Evolutionary conservation across 35 echinoderm and acorn worm species (phyloP).

Genomic region (Eucidaris tribuloides): DNA sequence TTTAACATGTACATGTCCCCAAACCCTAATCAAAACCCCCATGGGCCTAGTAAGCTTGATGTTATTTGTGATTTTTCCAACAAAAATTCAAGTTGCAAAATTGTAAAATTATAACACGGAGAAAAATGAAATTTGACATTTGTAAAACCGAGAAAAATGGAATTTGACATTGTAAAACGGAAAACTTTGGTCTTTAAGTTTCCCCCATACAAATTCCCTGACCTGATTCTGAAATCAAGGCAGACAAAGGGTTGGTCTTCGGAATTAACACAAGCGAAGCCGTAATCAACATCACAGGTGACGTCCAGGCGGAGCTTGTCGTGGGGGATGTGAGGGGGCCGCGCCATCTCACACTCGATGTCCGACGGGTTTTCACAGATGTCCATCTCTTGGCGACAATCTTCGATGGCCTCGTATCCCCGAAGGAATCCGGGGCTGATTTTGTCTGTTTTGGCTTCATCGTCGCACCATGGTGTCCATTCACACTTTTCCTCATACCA

Average conservation of each 20-base stretch:
- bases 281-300: background rate
- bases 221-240: background rate
- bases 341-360: background rate
- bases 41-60: no score
- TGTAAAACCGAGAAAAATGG: no score
- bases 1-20: no score
- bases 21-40: no score
- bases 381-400: background rate
- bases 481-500: background rate
- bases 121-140: no score
- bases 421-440: background rate
- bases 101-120: no score
- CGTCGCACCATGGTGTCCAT: constrained; percentile 12
- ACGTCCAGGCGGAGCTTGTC: background rate
- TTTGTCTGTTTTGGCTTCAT: background rate
- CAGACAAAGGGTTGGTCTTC: background rate
- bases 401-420: background rate
- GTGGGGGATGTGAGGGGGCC: background rate
- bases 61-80: no score
- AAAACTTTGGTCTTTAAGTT: no score
- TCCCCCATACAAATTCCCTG: no score
- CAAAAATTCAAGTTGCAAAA: no score
- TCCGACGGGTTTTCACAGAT: background rate
- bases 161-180: no score
- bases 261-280: background rate